Conservation (phyloP, 1,140 invertebrate genomes). For the Drosophila tsacasi region DNA sequence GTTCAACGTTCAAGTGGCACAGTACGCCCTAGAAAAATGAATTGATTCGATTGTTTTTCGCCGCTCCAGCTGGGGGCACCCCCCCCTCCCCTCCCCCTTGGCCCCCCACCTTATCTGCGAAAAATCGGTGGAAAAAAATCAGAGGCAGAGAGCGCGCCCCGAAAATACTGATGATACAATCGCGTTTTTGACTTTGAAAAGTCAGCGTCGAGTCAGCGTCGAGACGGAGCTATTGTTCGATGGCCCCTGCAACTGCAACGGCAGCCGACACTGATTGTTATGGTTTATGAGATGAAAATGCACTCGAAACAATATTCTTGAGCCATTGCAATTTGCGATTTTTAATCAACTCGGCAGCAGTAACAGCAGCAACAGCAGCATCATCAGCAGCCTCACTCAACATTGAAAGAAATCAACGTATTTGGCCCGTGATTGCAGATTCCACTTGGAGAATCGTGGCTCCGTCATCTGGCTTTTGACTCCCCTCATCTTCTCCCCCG, state of each 20-base stretch:
- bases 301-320: constrained; percentile 71
- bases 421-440: constrained; percentile 38
- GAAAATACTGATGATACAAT: constrained; percentile 76
- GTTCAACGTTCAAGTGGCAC: constrained; percentile 85
- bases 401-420: constrained; percentile 66
- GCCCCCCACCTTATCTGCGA: constrained; percentile 56
- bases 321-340: constrained; percentile 48
- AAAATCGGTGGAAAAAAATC: constrained; percentile 59
- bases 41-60: constrained; percentile 83
- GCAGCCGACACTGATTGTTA: constrained; percentile 64
- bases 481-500: not conserved
- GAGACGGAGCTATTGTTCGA: constrained; percentile 70
- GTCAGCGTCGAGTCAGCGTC: constrained; percentile 54
- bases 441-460: constrained; percentile 33
- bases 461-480: constrained; percentile 17
- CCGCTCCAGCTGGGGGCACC: constrained; percentile 24
- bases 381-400: constrained; percentile 5
- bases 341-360: constrained; percentile 44
- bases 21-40: constrained; percentile 84
- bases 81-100: too few species aligned
- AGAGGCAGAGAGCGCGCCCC: constrained; percentile 58
- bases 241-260: constrained; percentile 32
- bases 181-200: constrained; percentile 84
- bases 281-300: constrained; percentile 71
- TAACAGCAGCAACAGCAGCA: not conserved